Conservation (phyloP, 2,888 invertebrate genomes). For the Bombylius major region DNA sequence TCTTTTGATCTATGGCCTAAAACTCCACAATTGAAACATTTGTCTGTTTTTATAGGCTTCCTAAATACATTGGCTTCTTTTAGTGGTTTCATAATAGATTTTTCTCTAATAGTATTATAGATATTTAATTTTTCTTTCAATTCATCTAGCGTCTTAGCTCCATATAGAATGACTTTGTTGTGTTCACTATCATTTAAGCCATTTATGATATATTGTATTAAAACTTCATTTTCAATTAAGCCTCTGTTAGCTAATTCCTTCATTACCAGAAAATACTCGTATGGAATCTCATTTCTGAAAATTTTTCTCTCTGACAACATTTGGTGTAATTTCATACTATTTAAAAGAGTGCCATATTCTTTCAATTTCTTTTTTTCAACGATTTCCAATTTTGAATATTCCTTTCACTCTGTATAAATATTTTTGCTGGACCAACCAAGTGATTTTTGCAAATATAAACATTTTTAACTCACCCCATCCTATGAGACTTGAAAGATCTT, state of each 20-base stretch:
- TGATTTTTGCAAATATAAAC: neutral
- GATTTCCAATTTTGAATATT: neutral
- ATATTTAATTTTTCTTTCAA: too few relatives aligned
- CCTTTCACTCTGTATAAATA: neutral
- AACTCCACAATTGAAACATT: conserved; percentile 1
- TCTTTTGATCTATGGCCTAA: neutral
- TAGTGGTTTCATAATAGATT: too few relatives aligned
- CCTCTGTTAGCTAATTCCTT: neutral
- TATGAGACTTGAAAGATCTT: neutral
- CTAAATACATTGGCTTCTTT: too few relatives aligned
- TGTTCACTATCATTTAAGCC: too few relatives aligned
- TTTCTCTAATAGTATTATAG: too few relatives aligned
- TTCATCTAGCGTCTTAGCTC: too few relatives aligned
- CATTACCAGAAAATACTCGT: neutral
- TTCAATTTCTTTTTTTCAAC: neutral
- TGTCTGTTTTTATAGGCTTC: too few relatives aligned
- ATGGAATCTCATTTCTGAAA: neutral
- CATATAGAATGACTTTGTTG: too few relatives aligned
- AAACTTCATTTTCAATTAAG: too few relatives aligned
- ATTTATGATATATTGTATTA: too few relatives aligned
- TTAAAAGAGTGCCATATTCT: neutral
- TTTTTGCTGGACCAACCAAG: neutral
- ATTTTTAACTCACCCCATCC: neutral
- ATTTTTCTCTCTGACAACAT: neutral
- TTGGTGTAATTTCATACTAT: conserved; percentile 1